phyloP scores from a whole-genome alignment of 2,113 vertebrate genomes.

The Perccottus glenii region DNA sequence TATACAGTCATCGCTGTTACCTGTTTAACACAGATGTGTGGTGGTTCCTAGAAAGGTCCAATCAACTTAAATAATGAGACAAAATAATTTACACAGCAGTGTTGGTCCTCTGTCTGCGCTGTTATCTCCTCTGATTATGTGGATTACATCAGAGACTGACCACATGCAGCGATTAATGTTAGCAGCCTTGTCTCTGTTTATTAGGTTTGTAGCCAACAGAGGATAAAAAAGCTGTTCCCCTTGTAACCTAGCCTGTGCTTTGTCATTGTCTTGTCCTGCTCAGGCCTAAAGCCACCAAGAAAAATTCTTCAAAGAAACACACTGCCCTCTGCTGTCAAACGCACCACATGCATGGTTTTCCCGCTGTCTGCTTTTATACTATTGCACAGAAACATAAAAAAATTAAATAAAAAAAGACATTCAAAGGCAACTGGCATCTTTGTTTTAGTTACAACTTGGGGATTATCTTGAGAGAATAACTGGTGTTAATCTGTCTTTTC shows the following conservation, averaged over 20 bases:
- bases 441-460: constrained; percentile 12
- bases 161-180: constrained; percentile 35
- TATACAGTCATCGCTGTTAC: not conserved
- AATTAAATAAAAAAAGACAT: too few relatives aligned
- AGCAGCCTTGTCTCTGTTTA: constrained; percentile 21
- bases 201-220: constrained; percentile 17
- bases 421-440: constrained; percentile 10
- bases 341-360: constrained; percentile 37
- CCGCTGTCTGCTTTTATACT: constrained; percentile 19
- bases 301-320: constrained; percentile 51
- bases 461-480: constrained; percentile 10
- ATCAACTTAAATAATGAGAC: not conserved
- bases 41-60: not conserved
- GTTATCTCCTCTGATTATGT: not conserved
- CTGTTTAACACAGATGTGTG: not conserved
- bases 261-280: constrained; percentile 31
- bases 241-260: constrained; percentile 27
- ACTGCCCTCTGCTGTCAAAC: constrained; percentile 70
- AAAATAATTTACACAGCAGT: not conserved
- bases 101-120: not conserved
- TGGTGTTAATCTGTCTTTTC: constrained; percentile 18
- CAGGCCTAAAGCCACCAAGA: constrained; percentile 11
- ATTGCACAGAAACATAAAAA: constrained; percentile 36
- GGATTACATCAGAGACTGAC: constrained; percentile 6
- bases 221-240: constrained; percentile 28